These are phyloP conservation scores for Spizella passerina DNA, from an alignment of 2,797 vertebrate species.

Conservation along the genomic window DNA sequence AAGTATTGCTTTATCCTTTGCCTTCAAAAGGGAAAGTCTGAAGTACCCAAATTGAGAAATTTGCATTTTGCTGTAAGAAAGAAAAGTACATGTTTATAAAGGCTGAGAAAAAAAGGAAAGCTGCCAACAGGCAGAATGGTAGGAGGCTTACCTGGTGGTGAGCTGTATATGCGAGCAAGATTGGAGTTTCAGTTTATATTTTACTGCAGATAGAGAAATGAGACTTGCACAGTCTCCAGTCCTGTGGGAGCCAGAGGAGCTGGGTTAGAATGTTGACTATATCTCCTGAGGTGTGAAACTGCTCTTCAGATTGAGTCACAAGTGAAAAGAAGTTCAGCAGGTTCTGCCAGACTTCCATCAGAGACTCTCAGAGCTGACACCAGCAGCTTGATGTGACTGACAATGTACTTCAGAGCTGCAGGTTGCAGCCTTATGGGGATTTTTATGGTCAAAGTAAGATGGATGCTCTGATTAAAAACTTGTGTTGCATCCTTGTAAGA, in stretches of 20 bases:
- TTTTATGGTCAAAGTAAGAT: not conserved
- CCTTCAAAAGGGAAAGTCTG: not conserved
- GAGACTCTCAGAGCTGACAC: not conserved
- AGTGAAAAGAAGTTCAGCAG: conserved; percentile 25
- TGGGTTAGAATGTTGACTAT: not conserved
- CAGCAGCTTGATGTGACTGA: not conserved
- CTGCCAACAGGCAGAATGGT: not conserved
- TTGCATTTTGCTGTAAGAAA: not conserved
- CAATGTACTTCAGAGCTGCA: not conserved
- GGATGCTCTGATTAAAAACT: not conserved
- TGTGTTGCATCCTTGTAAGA: not conserved
- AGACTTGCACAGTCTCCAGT: not conserved
- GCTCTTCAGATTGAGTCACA: not conserved
- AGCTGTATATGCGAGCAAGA: no score
- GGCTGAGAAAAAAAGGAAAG: not conserved
- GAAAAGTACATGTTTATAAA: not conserved
- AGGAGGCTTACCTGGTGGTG: not conserved
- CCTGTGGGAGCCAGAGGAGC: not conserved
- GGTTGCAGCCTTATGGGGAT: not conserved
- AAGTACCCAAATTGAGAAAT: not conserved
- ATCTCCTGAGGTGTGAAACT: not conserved
- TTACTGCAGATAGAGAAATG: not conserved
- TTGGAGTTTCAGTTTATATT: not conserved
- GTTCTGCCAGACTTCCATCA: not conserved
- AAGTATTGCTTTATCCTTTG: not conserved